A percentile compares a stretch with the other conserved stretches of the same genome.
These are phyloP conservation scores for Vidua chalybeata DNA, from an alignment of 2,113 vertebrate genomes.

Conservation along the genomic window DNA sequence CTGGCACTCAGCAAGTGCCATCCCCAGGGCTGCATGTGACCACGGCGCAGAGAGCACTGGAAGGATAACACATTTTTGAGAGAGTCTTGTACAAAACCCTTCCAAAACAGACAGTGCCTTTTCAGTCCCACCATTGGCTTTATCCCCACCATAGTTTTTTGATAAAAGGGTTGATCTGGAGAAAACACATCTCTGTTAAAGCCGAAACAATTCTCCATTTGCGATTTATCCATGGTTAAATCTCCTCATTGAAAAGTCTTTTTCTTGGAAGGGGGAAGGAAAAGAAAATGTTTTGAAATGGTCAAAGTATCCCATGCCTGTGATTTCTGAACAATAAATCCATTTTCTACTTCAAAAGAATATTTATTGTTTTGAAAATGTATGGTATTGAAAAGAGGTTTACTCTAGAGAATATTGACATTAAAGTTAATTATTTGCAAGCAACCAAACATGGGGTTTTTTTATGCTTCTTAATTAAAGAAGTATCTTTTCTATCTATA, in stretches of 20 bases:
- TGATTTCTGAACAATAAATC: not conserved
- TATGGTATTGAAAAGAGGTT: not conserved
- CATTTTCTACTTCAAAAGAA: not conserved
- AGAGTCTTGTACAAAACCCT: not conserved
- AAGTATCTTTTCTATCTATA: not conserved
- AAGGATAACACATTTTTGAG: not conserved
- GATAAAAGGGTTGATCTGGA: not conserved
- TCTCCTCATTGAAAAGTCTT: not conserved
- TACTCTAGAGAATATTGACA: not conserved
- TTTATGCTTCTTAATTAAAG: not conserved
- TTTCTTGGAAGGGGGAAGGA: not conserved
- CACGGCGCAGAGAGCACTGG: rapidly evolving
- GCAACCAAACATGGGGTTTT: not conserved
- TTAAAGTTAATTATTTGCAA: not conserved
- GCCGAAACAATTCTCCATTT: not conserved
- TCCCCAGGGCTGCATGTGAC: not conserved
- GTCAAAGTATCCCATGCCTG: not conserved
- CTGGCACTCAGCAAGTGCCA: not conserved
- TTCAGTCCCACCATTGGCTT: not conserved
- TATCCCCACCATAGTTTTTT: not conserved
- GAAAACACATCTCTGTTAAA: not conserved
- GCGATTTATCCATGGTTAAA: not conserved
- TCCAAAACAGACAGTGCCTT: not conserved
- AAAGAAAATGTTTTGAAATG: constrained; percentile 11
- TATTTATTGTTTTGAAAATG: not conserved